Conservation (phyloP, 2,888 invertebrate species). For the Bursaphelenchus okinawaensis region DNA sequence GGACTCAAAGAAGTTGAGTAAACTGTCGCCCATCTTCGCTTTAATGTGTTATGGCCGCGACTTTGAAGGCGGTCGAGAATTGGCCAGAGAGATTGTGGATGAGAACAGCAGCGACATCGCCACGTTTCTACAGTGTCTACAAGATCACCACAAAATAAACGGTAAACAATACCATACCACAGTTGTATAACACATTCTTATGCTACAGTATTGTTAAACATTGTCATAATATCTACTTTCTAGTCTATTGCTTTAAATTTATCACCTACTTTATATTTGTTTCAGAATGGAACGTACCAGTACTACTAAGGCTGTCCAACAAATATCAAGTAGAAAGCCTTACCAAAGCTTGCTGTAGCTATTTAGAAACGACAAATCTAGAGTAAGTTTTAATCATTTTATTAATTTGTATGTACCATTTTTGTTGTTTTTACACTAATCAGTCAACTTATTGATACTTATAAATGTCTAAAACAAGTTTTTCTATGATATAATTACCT, state of each 20-base stretch:
- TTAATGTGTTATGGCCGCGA: conserved; percentile 50
- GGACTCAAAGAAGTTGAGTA: conserved; percentile 26
- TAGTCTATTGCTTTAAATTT: background rate
- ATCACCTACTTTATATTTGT: background rate
- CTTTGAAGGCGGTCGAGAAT: conserved; percentile 45
- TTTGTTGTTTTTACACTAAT: no score
- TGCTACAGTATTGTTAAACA: background rate
- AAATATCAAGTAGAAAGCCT: conserved; percentile 49
- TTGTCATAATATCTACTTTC: background rate
- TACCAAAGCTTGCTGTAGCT: conserved; percentile 42
- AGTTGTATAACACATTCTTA: background rate
- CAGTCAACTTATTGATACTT: no score
- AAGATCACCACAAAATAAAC: conserved; percentile 37
- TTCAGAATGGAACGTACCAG: conserved; percentile 43
- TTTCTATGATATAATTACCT: no score
- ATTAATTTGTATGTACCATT: no score
- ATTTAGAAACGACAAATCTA: conserved; percentile 32
- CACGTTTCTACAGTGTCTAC: conserved; percentile 40
- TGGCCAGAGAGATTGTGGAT: conserved; percentile 49
- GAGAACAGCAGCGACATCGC: conserved; percentile 46
- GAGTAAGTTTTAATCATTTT: conserved; percentile 29
- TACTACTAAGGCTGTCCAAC: conserved; percentile 45
- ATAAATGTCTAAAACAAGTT: no score
- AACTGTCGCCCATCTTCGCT: conserved; percentile 39
- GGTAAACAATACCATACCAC: background rate